A percentile compares a stretch with the other conserved stretches of the same genome.
Conservation (phyloP, 2,888 invertebrate species). For the Hypolimnas misippus region DNA sequence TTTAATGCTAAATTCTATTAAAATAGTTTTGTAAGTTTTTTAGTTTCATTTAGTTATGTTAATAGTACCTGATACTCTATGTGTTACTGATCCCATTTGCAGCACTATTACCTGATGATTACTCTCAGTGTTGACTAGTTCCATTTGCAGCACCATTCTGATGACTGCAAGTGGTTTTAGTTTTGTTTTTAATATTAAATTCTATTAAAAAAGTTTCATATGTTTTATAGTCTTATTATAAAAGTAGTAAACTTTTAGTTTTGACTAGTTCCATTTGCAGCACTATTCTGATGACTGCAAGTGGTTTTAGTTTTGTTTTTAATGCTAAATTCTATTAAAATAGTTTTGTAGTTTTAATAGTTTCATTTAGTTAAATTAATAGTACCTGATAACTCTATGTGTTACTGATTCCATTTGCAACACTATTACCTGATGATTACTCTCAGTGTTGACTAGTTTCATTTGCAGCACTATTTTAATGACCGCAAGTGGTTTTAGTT, state of each 20-base stretch:
- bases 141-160: constrained; percentile 35
- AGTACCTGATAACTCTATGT: too few species aligned
- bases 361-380: too few species aligned
- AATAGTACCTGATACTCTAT: too few species aligned
- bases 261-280: constrained; percentile 39
- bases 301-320: too few species aligned
- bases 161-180: neutral
- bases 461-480: neutral
- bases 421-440: constrained; percentile 29
- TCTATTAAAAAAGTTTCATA: too few species aligned
- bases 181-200: neutral
- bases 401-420: neutral
- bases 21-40: too few species aligned
- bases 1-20: neutral
- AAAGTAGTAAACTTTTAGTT: too few species aligned
- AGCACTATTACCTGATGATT: constrained; percentile 28
- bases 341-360: too few species aligned
- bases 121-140: constrained; percentile 40
- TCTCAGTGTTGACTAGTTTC: neutral
- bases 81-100: neutral
- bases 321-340: neutral
- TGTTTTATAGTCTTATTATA: too few species aligned
- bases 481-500: neutral
- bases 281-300: neutral
- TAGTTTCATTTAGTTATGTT: too few species aligned